Evolutionary conservation across 2,888 invertebrate genomes (phyloP).

Genomic region (Lordiphosa fenestrarum): DNA sequence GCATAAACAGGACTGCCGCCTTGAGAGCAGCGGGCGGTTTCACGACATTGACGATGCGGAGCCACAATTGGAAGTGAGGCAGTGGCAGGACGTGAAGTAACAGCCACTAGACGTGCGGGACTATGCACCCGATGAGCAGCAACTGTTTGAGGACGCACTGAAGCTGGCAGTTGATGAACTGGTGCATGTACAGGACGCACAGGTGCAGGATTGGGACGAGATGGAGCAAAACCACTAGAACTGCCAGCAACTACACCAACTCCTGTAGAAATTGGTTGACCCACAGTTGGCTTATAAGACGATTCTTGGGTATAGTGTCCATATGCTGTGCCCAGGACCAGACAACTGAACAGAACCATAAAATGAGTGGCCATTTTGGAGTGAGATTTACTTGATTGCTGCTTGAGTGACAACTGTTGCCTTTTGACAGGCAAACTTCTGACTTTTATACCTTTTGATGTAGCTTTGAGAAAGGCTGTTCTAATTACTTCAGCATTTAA

Average conservation of each 20-base stretch:
- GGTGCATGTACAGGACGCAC: neutral
- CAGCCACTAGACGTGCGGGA: neutral
- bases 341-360: neutral
- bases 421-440: neutral
- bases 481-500: neutral
- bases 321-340: too few relatives aligned
- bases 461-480: neutral
- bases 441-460: slow-evolving; percentile 2
- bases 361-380: neutral
- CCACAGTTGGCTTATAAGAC: neutral
- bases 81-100: neutral
- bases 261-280: too few relatives aligned
- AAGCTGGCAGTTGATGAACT: neutral
- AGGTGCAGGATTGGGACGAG: neutral
- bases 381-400: neutral
- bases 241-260: neutral
- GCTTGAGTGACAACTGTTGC: slow-evolving; percentile 8
- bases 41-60: slow-evolving; percentile 3
- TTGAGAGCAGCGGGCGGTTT: neutral
- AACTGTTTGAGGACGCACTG: neutral
- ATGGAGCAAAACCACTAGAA: neutral
- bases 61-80: neutral
- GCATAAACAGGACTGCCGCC: neutral
- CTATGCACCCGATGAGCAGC: too few relatives aligned
- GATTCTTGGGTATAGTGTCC: neutral